Evolutionary conservation across 23 tunicate species (phyloP).

Genomic region (Botrylloides violaceus): DNA sequence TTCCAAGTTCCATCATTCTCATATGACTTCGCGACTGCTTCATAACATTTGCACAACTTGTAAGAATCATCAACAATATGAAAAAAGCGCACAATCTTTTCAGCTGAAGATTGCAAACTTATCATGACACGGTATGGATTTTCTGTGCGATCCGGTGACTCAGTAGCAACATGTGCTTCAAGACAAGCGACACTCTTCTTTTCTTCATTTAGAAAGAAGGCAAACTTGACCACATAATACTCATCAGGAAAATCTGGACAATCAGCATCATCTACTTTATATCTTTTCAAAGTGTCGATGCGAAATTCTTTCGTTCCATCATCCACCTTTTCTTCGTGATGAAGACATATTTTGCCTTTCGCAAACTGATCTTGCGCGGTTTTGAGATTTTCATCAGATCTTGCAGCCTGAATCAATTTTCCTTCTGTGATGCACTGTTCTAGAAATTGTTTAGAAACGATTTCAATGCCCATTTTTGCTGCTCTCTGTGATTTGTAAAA

Average conservation of each 20-base stretch:
- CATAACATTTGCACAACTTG: constrained; percentile 3
- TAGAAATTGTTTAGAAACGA: constrained; percentile 26
- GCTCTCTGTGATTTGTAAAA: constrained; percentile 45
- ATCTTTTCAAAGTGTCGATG: neutral
- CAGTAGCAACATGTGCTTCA: constrained; percentile 30
- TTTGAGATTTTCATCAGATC: neutral
- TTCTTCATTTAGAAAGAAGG: constrained; percentile 21
- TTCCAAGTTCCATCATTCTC: neutral
- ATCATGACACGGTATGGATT: constrained; percentile 25
- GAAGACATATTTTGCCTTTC: constrained; percentile 33
- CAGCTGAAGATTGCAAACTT: neutral
- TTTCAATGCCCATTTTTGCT: constrained; percentile 12
- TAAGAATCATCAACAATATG: neutral
- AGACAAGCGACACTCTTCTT: neutral
- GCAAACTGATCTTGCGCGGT: constrained; percentile 17
- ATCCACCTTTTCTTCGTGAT: neutral
- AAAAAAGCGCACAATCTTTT: neutral
- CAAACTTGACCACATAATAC: constrained; percentile 44
- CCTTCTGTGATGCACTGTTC: constrained; percentile 14
- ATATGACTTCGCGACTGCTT: neutral
- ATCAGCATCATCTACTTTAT: constrained; percentile 5
- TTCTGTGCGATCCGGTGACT: neutral
- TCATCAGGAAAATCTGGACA: constrained; percentile 44
- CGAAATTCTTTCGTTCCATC: neutral
- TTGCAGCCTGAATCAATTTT: constrained; percentile 13